phyloP scores from a whole-genome alignment of 2,888 invertebrate genomes.

The Brachypterus glaber region DNA sequence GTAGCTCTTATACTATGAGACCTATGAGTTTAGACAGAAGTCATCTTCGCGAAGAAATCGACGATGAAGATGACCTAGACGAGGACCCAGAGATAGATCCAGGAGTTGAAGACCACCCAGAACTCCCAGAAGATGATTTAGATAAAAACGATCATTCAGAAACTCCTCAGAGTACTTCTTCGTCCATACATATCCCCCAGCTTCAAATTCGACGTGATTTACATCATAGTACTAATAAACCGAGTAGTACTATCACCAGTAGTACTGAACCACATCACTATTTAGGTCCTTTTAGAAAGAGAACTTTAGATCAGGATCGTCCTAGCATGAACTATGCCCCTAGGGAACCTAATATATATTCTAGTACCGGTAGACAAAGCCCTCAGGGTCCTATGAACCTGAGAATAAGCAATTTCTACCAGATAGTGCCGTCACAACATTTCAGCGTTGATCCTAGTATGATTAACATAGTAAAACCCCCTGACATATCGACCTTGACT shows the following conservation, averaged over 20 bases:
- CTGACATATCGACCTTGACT: constrained; percentile 37
- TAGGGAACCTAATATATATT: constrained; percentile 28
- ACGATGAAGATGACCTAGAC: constrained; percentile 33
- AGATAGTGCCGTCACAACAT: constrained; percentile 23
- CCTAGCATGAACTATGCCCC: constrained; percentile 25
- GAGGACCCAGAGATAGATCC: constrained; percentile 39
- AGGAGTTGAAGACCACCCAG: constrained; percentile 32
- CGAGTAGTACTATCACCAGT: constrained; percentile 38
- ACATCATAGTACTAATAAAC: constrained; percentile 43
- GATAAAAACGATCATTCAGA: constrained; percentile 49
- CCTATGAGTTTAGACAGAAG: constrained; percentile 50
- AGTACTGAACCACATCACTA: constrained; percentile 42
- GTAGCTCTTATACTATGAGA: constrained; percentile 60
- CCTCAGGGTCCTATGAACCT: constrained; percentile 32
- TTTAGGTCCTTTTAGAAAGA: constrained; percentile 48
- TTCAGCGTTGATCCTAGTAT: constrained; percentile 24
- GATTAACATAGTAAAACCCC: constrained; percentile 26
- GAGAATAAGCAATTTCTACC: constrained; percentile 23
- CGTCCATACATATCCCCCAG: constrained; percentile 30
- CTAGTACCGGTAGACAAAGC: constrained; percentile 27
- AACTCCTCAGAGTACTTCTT: constrained; percentile 32
- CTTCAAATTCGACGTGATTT: constrained; percentile 71
- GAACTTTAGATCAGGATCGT: constrained; percentile 47
- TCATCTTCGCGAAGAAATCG: constrained; percentile 26
- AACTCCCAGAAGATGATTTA: constrained; percentile 24